Conservation (phyloP, 2,113 vertebrate genomes). For the Alectura lathami region DNA sequence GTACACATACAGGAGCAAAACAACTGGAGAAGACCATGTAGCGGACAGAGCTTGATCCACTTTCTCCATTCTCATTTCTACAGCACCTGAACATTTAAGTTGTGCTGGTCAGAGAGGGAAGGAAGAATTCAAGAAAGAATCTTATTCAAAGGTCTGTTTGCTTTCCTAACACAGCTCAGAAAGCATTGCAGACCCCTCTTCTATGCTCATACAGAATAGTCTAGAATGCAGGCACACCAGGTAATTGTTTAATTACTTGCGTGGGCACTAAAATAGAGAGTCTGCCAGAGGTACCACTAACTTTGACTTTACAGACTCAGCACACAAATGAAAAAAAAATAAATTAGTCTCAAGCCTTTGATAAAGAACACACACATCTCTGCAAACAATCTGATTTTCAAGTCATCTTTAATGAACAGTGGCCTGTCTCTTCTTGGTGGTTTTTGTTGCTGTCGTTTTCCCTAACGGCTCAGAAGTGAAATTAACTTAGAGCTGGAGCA, state of each 20-base stretch:
- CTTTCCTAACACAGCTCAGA: not conserved
- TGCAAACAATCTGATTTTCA: not conserved
- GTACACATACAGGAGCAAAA: not conserved
- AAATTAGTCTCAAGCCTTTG: not conserved
- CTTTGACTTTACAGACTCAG: not conserved
- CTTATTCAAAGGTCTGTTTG: not conserved
- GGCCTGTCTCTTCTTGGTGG: not conserved
- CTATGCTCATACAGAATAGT: fast-evolving
- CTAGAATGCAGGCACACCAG: not conserved
- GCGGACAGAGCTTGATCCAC: not conserved
- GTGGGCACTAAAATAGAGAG: not conserved
- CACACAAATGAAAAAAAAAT: not conserved
- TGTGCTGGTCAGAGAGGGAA: not conserved
- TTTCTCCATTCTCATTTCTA: not conserved
- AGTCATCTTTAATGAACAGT: not conserved
- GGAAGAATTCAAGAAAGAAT: not conserved
- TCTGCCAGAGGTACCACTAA: not conserved
- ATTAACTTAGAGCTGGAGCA: slow-evolving; percentile 22
- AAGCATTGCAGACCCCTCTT: not conserved
- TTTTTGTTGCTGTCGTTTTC: not conserved
- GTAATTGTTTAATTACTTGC: not conserved
- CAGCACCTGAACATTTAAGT: not conserved
- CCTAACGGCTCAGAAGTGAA: slow-evolving; percentile 20
- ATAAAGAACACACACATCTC: not conserved
- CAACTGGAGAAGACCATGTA: not conserved